Evolutionary conservation across 2,888 invertebrate genomes (phyloP).

Genomic region (Sarcophaga rosellei): DNA sequence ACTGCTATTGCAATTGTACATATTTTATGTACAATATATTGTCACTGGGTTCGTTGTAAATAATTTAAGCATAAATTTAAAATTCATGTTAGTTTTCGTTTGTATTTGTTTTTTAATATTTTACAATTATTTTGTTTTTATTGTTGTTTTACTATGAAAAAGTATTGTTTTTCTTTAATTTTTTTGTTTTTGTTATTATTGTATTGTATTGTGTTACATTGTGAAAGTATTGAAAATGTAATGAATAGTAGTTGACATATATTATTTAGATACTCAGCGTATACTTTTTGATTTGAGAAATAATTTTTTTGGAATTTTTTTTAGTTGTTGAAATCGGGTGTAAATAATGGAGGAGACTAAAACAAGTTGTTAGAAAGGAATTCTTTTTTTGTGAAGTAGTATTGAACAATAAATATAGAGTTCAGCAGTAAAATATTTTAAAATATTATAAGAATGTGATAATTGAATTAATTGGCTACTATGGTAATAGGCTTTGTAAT

Average conservation of each 20-base stretch:
- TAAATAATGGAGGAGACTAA: no score
- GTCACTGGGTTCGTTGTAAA: constrained; percentile 51
- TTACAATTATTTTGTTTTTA: constrained; percentile 5
- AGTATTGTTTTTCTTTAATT: background rate
- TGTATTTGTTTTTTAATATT: constrained; percentile 8
- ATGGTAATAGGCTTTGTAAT: no score
- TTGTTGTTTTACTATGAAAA: background rate
- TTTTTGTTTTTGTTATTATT: background rate
- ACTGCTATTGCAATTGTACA: constrained; percentile 20
- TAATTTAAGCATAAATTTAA: constrained; percentile 53
- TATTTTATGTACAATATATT: constrained; percentile 54
- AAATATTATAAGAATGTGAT: no score
- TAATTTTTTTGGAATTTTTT: no score
- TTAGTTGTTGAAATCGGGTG: no score
- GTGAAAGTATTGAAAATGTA: constrained; percentile 60
- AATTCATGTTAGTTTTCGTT: constrained; percentile 45
- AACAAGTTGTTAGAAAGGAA: no score
- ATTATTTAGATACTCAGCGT: constrained; percentile 17
- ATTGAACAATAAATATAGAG: no score
- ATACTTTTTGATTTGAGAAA: no score
- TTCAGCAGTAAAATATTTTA: no score
- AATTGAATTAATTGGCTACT: no score
- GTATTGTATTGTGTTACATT: background rate
- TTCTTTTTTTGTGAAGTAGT: no score
- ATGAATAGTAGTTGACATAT: constrained; percentile 50